Evolutionary conservation across 2,888 invertebrate species (phyloP).

Genomic region (Drosophila nigricruria): DNA sequence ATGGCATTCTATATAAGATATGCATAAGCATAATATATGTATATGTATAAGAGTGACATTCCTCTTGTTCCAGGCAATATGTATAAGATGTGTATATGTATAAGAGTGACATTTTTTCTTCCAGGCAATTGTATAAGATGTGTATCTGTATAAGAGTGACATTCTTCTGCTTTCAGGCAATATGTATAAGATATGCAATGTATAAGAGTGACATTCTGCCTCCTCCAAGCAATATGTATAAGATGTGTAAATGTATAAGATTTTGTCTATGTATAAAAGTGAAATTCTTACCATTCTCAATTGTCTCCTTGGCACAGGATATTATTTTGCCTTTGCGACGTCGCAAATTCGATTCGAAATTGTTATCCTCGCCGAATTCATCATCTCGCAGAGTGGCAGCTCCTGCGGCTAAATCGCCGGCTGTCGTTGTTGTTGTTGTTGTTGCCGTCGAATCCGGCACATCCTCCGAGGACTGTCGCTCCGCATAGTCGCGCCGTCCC

Average conservation of each 20-base stretch:
- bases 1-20: no score
- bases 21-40: background rate
- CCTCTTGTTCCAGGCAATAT: no score
- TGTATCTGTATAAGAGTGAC: background rate
- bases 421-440: conserved; percentile 61
- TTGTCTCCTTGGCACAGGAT: conserved; percentile 86
- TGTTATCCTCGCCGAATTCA: conserved; percentile 83
- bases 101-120: no score
- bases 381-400: conserved; percentile 67
- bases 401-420: conserved; percentile 55
- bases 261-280: background rate
- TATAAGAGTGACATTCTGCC: no score
- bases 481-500: conserved; percentile 64
- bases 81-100: no score
- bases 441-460: conserved; percentile 79
- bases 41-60: no score
- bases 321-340: conserved; percentile 85
- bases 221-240: no score
- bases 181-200: background rate
- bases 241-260: no score
- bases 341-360: conserved; percentile 85
- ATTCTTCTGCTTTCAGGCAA: conserved; percentile 66
- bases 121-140: no score
- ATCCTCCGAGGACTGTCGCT: conserved; percentile 84
- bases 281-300: conserved; percentile 84